Evolutionary conservation across 1,140 invertebrate species (phyloP).

Genomic region (Lycorma delicatula): DNA sequence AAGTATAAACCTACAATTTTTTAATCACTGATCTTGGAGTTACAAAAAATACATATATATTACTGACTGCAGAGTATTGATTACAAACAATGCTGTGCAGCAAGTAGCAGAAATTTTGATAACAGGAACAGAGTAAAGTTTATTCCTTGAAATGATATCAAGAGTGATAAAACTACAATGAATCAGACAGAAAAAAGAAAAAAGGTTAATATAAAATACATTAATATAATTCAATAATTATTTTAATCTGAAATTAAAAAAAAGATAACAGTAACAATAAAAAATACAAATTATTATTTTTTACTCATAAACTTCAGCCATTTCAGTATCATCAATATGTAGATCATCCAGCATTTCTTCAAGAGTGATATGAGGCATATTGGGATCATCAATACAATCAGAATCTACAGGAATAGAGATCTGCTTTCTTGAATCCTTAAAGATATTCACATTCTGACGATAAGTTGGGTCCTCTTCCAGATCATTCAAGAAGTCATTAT

Average conservation of each 20-base stretch:
- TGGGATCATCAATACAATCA: constrained; percentile 58
- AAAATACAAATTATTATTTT: constrained; percentile 1
- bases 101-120: too few species aligned
- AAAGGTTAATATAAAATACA: neutral
- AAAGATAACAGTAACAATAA: neutral
- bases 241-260: neutral
- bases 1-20: too few species aligned
- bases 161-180: too few species aligned
- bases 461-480: constrained; percentile 88
- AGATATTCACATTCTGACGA: constrained; percentile 90
- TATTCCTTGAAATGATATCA: too few species aligned
- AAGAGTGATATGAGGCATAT: constrained; percentile 75
- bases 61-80: too few species aligned
- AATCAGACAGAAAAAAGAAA: neutral
- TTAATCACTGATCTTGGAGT: too few species aligned
- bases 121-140: too few species aligned
- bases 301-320: constrained; percentile 41
- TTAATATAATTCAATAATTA: neutral
- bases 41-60: too few species aligned
- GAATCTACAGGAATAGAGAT: constrained; percentile 49
- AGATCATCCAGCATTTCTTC: constrained; percentile 98
- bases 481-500: constrained; percentile 93
- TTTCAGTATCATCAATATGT: constrained; percentile 64
- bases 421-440: constrained; percentile 59
- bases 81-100: too few species aligned